Conservation (phyloP, 2,113 vertebrate species). For the Empidonax traillii region DNA sequence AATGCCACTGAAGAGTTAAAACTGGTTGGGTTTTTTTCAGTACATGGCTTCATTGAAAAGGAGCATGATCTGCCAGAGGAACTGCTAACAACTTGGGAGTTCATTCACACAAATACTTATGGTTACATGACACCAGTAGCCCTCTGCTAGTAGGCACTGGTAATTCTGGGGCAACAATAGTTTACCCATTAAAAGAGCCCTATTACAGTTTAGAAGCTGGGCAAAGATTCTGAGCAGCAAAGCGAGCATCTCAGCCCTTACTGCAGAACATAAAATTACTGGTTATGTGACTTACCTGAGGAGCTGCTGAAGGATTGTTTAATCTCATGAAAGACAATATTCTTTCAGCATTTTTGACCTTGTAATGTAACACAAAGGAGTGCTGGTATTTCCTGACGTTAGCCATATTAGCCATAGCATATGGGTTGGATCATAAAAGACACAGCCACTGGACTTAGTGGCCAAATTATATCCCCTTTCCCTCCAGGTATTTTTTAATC, state of each 20-base stretch:
- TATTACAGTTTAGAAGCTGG: neutral
- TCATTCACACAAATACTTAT: neutral
- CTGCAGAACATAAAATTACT: neutral
- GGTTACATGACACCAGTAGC: neutral
- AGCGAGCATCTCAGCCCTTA: neutral
- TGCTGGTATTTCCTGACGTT: neutral
- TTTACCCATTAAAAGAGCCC: neutral
- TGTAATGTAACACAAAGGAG: neutral
- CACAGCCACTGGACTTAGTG: neutral
- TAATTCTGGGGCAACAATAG: neutral
- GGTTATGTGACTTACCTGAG: neutral
- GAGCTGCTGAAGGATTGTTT: conserved; percentile 5
- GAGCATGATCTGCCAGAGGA: neutral
- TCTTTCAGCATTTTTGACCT: neutral
- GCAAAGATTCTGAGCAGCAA: neutral
- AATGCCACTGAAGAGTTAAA: conserved; percentile 28
- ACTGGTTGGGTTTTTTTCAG: neutral
- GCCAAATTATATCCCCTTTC: neutral
- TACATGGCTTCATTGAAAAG: neutral
- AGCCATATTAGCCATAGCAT: neutral
- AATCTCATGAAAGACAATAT: neutral
- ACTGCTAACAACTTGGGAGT: neutral
- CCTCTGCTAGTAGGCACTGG: neutral
- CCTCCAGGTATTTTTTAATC: neutral
- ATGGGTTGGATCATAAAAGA: neutral